phyloP scores from a whole-genome alignment of 1,140 invertebrate genomes.

The Diorhabda sublineata region DNA sequence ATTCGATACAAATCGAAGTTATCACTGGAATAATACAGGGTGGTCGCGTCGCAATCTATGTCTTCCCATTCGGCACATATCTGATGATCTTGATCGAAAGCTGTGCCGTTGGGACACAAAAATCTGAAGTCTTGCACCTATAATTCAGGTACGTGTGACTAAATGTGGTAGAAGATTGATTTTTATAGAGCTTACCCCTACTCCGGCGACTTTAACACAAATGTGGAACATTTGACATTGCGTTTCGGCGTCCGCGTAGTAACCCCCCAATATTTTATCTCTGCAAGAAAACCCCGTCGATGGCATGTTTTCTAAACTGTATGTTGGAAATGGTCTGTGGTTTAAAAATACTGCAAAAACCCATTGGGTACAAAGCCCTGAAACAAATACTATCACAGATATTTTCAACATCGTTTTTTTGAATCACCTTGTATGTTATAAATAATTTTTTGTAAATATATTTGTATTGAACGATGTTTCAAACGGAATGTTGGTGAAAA shows the following conservation, averaged over 20 bases:
- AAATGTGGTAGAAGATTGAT: no score
- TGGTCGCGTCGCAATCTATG: slow-evolving; percentile 76
- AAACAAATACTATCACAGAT: neutral
- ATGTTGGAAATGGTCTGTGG: slow-evolving; percentile 61
- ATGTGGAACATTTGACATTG: slow-evolving; percentile 92
- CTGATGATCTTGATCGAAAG: slow-evolving; percentile 89
- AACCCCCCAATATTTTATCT: slow-evolving; percentile 83
- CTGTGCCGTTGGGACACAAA: slow-evolving; percentile 85
- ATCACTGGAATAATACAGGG: slow-evolving; percentile 74
- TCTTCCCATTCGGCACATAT: slow-evolving; percentile 89
- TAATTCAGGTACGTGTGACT: slow-evolving; percentile 20
- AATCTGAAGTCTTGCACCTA: slow-evolving; percentile 77
- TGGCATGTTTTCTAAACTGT: slow-evolving; percentile 76
- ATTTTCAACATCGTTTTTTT: no score
- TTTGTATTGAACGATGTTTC: no score
- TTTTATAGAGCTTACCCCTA: slow-evolving; percentile 54
- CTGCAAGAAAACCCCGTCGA: slow-evolving; percentile 81
- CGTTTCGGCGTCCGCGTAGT: slow-evolving; percentile 86
- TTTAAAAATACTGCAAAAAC: slow-evolving; percentile 41
- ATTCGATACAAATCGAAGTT: slow-evolving; percentile 79
- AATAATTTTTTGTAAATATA: no score
- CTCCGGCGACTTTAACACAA: slow-evolving; percentile 76
- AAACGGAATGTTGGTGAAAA: no score
- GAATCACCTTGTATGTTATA: no score
- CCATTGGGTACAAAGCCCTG: slow-evolving; percentile 38